A percentile compares a stretch with the other conserved stretches of the same genome.
These are phyloP conservation scores for Panagrolaimus sp. DNA, from an alignment of 1,140 invertebrate species.

Conservation along the genomic window DNA sequence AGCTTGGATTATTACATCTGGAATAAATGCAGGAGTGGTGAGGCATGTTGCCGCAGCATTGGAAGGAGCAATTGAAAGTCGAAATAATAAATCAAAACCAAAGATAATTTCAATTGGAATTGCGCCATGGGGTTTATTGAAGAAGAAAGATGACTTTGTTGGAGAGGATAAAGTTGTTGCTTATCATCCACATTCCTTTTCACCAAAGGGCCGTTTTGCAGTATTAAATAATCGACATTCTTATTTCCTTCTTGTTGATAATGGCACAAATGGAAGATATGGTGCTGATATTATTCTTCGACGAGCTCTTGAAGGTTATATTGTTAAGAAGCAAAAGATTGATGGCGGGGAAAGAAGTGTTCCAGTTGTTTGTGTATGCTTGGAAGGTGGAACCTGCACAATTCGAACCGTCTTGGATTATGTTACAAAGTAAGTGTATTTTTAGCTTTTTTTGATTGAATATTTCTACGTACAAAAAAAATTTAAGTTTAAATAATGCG, in stretches of 20 bases:
- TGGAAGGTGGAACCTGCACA: conserved; percentile 92
- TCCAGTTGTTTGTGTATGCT: conserved; percentile 88
- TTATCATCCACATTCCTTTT: conserved; percentile 33
- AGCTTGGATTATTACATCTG: conserved; percentile 91
- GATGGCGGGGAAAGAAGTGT: conserved; percentile 62
- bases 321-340: conserved; percentile 57
- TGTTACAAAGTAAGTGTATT: conserved; percentile 71
- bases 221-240: conserved; percentile 84
- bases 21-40: conserved; percentile 80
- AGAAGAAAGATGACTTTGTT: conserved; percentile 79
- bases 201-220: conserved; percentile 33
- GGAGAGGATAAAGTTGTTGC: conserved; percentile 33
- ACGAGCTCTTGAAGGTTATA: conserved; percentile 63
- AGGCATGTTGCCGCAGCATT: conserved; percentile 43
- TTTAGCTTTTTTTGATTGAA: too few relatives aligned
- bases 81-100: conserved; percentile 32
- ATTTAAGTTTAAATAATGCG: too few relatives aligned
- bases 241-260: conserved; percentile 90
- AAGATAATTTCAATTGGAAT: conserved; percentile 73
- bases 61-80: conserved; percentile 23
- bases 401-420: conserved; percentile 90
- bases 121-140: conserved; percentile 93
- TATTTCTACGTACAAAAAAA: too few relatives aligned
- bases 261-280: conserved; percentile 76
- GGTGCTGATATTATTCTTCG: conserved; percentile 64